Evolutionary conservation across 2,113 vertebrate species (phyloP), one percentile per base, ranked within the genome.

Genomic region (Archocentrus centrarchus): DNA sequence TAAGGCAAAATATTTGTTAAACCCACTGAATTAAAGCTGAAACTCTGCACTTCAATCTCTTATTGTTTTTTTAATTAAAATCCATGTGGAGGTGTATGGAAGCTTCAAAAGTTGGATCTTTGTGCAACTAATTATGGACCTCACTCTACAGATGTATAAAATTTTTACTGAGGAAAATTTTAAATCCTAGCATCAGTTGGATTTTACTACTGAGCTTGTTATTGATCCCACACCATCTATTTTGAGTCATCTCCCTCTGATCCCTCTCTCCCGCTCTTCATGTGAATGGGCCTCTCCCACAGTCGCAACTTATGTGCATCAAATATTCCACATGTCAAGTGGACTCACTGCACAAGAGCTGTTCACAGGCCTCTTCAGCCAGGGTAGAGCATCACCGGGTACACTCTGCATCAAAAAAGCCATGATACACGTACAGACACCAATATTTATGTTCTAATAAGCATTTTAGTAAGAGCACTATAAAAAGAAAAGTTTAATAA

Each of bases 281-380:
- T 68, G 59, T 75, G 44, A 22, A 79, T 64, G 66, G 9, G 57
- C 37, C 64, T 79, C 63, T 83, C 75, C 53, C 89, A 82, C 81
- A 83, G 41, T 15, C 39, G 1, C 73, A 81, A 73, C 68, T 50
- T 77, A 83, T 83, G 60, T 77, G 75, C 73, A 89, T 91, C 79
- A 75, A 79, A 87, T 87, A 84, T 84, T 87, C 76, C n/a, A 75
- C 89, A 77, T 75, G 88, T 92, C 85, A 88, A 92, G 88, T 70
- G 39, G 86, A 39, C 64, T 82, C 41, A n/a, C 80, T 24, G 77
- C 78, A 55, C 11, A 14, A 89, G 84, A 88, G 87, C 82, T 61
- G 70, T 90, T 92, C 89, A 88, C 75, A 82, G 58, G 83, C 82
- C 87, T 91, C 84, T 90, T 79, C 78, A 88, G 76, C 63, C 80